These are phyloP conservation scores for Molanna angustata DNA, from an alignment of 2,888 invertebrate genomes.

Conservation along the genomic window DNA sequence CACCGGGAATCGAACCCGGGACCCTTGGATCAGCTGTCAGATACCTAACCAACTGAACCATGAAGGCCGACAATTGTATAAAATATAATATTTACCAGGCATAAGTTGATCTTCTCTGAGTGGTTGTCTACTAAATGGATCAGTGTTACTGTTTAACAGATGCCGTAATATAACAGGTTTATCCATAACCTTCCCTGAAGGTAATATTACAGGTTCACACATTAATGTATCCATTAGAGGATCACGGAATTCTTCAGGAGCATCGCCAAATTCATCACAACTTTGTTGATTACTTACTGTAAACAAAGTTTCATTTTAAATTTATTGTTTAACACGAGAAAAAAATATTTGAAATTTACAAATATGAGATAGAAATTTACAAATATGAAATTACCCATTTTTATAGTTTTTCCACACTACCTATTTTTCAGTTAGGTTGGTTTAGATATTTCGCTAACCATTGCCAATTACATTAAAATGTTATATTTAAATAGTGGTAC, in stretches of 20 bases:
- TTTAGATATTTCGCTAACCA: too few species aligned
- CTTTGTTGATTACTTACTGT: constrained; percentile 76
- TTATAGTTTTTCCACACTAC: too few species aligned
- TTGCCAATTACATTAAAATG: too few species aligned
- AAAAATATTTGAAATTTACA: too few species aligned
- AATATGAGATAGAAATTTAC: too few species aligned
- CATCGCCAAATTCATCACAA: constrained; percentile 92
- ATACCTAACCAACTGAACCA: too few species aligned
- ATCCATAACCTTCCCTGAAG: constrained; percentile 92
- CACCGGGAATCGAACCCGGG: too few species aligned
- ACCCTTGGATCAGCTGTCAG: too few species aligned
- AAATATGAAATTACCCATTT: too few species aligned
- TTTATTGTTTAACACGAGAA: neutral
- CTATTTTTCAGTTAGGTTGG: too few species aligned
- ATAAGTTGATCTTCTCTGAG: constrained; percentile 91
- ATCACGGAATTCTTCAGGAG: constrained; percentile 95
- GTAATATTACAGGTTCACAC: constrained; percentile 91
- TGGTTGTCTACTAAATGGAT: constrained; percentile 96
- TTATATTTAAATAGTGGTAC: too few species aligned
- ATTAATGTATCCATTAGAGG: constrained; percentile 97
- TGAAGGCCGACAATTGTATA: too few species aligned
- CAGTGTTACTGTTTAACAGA: constrained; percentile 91
- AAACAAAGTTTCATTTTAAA: constrained; percentile 27
- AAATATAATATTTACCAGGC: constrained; percentile 61
- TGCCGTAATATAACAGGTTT: constrained; percentile 90